These are phyloP conservation scores for Drosophila niveifrons DNA, from an alignment of 2,888 invertebrate species.

Conservation along the genomic window DNA sequence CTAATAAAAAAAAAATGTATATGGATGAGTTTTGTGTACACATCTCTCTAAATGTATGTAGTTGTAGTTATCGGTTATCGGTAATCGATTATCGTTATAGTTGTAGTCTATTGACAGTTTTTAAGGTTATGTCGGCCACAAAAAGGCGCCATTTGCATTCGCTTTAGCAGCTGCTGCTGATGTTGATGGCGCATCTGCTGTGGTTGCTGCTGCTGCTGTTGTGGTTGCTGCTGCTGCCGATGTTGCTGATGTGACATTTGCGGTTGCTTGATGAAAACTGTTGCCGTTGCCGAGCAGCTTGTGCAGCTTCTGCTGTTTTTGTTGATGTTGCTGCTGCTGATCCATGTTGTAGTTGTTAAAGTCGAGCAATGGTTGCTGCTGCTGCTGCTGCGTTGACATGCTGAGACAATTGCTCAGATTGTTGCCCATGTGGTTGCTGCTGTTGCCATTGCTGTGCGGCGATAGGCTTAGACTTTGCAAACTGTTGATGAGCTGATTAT, in stretches of 20 bases:
- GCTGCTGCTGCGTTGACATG: slow-evolving; percentile 36
- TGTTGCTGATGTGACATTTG: slow-evolving; percentile 28
- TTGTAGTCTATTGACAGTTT: slow-evolving; percentile 33
- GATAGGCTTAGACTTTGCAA: slow-evolving; percentile 28
- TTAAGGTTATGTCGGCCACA: slow-evolving; percentile 71
- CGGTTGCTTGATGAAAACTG: slow-evolving; percentile 41
- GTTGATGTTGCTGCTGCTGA: slow-evolving; percentile 32
- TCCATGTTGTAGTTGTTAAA: slow-evolving; percentile 45
- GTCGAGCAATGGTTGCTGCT: slow-evolving; percentile 40
- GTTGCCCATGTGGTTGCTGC: slow-evolving; percentile 20
- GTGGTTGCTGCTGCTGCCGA: slow-evolving; percentile 31
- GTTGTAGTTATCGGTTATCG: not conserved
- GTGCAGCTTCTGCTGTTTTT: slow-evolving; percentile 62
- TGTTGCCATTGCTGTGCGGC: slow-evolving; percentile 25
- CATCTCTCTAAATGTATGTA: not conserved
- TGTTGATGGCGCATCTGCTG: slow-evolving; percentile 14
- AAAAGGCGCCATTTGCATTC: slow-evolving; percentile 39
- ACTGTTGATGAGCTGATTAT: slow-evolving; percentile 20
- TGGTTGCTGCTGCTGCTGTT: slow-evolving; percentile 33
- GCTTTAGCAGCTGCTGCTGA: slow-evolving; percentile 20
- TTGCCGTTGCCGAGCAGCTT: slow-evolving; percentile 40
- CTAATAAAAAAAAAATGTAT: slow-evolving; percentile 26
- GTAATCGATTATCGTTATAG: not conserved
- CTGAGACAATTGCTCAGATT: slow-evolving; percentile 19
- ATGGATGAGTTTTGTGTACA: not conserved